Conservation (phyloP, 2,888 invertebrate genomes). For the Epirrhoe tristata region DNA sequence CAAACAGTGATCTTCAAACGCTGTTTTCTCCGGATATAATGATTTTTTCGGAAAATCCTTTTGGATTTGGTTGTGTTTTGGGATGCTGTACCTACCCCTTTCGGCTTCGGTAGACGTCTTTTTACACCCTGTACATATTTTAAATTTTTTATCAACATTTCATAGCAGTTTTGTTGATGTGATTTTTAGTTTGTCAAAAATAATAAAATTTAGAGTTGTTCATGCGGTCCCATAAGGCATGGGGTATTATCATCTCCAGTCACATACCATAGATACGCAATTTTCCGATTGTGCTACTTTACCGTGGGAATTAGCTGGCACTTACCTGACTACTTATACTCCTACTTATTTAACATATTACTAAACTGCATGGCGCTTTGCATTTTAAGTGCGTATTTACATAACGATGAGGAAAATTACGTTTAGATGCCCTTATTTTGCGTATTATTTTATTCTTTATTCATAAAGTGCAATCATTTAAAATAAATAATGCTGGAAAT, state of each 20-base stretch:
- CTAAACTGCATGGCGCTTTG: slow-evolving; percentile 39
- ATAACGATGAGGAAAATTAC: slow-evolving; percentile 28
- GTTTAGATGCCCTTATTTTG: slow-evolving; percentile 1
- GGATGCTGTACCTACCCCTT: too few relatives aligned
- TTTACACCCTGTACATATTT: too few relatives aligned
- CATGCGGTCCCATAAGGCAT: neutral
- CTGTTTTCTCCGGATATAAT: too few relatives aligned
- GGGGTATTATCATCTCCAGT: slow-evolving; percentile 48
- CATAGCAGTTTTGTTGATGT: too few relatives aligned
- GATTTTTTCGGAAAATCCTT: too few relatives aligned
- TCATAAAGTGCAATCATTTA: neutral
- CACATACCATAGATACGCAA: slow-evolving; percentile 55
- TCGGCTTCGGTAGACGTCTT: too few relatives aligned
- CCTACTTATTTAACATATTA: slow-evolving; percentile 47
- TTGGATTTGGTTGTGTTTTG: too few relatives aligned
- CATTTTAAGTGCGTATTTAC: slow-evolving; percentile 47
- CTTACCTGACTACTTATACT: slow-evolving; percentile 37
- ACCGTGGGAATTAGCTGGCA: slow-evolving; percentile 64
- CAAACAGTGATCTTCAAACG: too few relatives aligned
- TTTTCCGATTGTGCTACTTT: slow-evolving; percentile 71
- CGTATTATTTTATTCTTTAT: neutral
- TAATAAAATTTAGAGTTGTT: too few relatives aligned
- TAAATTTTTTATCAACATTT: too few relatives aligned
- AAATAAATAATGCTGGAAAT: neutral
- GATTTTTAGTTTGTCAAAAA: too few relatives aligned